Base-by-base conservation (phyloP, 2,113 vertebrate genomes). In the Nyctibius bracteatus region DNA sequence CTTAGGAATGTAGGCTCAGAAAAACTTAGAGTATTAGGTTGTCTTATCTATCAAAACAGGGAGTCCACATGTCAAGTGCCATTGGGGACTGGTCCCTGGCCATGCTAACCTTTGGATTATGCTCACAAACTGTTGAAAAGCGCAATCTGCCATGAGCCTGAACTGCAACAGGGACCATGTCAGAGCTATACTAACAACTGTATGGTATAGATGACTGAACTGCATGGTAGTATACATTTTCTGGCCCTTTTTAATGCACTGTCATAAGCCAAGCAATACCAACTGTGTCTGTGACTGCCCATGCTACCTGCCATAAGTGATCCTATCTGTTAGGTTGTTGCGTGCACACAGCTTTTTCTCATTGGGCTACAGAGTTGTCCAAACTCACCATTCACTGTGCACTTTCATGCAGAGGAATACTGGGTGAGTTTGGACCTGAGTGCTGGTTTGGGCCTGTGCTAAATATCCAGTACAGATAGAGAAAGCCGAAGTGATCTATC, bases 291-390 rank as follows among this genome's bases (percentile, higher is more conserved):
- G 31, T 81, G 79, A 63, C 20, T 73, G 65, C 31, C 5, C 2
- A 30, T 0, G 0, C n/a, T 63, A 21, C 21, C 67, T 54, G 58
- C 0, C 0, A 12, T 10, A 58, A 3, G 4, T 27, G 14, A 49
- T 44, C 28, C 21, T 52, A 7, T 25, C 43, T 62, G 5, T 74
- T 19, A 55, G 37, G 28, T 14, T 62, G 5, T 4, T 78, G 33
- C 27, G n/a, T 24, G 14, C 47, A 62, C 52, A 62, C 27, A 58
- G 18, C 7, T 91, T 82, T 74, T 55, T 33, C 44, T 54, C 1
- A 0, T 2, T 61, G n/a, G 18, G 37, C 15, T 63, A 33, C 13
- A 54, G 37, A 39, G 27, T 17, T 62, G 27, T 44, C 41, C 57
- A 82, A 66, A 46, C 15, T 91, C 46, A 47, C 25, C 6, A 1